Evolutionary conservation across 1,140 invertebrate genomes (phyloP), one percentile per base, ranked within the genome.

Genomic region (Lepidostoma basale): DNA sequence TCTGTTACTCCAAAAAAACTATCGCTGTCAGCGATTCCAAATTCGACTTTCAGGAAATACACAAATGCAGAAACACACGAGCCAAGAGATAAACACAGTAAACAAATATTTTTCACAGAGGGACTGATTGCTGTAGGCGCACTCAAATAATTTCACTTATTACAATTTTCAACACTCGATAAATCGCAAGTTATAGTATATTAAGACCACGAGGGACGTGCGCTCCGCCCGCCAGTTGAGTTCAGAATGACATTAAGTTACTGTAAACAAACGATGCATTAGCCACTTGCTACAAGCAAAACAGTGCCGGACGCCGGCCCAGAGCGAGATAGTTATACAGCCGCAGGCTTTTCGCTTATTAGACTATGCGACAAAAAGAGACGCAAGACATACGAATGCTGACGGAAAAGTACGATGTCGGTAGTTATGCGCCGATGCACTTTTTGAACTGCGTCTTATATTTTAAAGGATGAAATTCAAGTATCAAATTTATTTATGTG

Each of bases 261-360:
- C n/a, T 49, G 45, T 49, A 49, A 49, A 49, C 45, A 49, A 49
- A 49, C 45, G 45, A 49, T 49, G 45, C 45, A 49, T 23, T n/a
- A 5, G 45, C 18, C 45, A 49, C 45, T 49, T 49, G 45, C 45
- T 23, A 23, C 45, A 49, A 18, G 45, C 12, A 12, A 49, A 25
- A 2, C 22, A n/a, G 45, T 22, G 45, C 44, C n/a, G 44, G 4
- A 18, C 18, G 33, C 2, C 1, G 44, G 44, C 5, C 9, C 6
- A 22, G 44, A 22, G 44, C 10, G 44, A 47, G 22, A n/a, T n/a
- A n/a, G n/a, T n/a, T n/a, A n/a, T n/a, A n/a, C n/a, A 16, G 44
- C 12, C 42, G 42, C 42, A 18, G 14, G n/a, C n/a, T n/a, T n/a
- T n/a, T n/a, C n/a, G n/a, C n/a, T n/a, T n/a, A n/a, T n/a, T n/a